These are phyloP conservation scores for Stictonetta naevosa DNA, from an alignment of 2,113 vertebrate genomes.

Conservation along the genomic window DNA sequence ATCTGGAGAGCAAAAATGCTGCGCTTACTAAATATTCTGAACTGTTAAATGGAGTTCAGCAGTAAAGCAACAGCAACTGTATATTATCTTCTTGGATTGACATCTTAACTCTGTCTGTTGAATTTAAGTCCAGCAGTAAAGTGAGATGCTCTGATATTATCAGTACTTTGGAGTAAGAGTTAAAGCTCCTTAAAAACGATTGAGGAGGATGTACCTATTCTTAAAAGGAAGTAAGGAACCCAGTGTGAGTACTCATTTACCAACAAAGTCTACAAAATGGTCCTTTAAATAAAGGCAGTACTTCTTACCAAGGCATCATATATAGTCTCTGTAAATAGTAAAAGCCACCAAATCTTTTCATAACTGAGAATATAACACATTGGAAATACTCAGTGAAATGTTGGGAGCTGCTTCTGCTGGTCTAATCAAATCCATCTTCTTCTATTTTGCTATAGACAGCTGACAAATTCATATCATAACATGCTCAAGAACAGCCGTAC, in stretches of 20 bases:
- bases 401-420: neutral
- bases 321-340: neutral
- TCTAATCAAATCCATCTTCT: neutral
- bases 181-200: neutral
- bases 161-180: neutral
- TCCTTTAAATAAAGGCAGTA: neutral
- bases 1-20: neutral
- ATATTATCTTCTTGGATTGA: neutral
- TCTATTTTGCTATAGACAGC: neutral
- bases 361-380: neutral
- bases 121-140: neutral
- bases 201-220: neutral
- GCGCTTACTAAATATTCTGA: neutral
- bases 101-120: neutral
- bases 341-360: neutral
- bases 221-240: neutral
- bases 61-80: neutral
- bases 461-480: neutral
- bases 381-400: neutral
- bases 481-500: neutral
- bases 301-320: neutral
- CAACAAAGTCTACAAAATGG: neutral
- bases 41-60: neutral
- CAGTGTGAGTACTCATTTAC: neutral
- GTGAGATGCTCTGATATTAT: neutral